phyloP scores from a whole-genome alignment of 2,888 invertebrate genomes.

The Agonopterix arenella region DNA sequence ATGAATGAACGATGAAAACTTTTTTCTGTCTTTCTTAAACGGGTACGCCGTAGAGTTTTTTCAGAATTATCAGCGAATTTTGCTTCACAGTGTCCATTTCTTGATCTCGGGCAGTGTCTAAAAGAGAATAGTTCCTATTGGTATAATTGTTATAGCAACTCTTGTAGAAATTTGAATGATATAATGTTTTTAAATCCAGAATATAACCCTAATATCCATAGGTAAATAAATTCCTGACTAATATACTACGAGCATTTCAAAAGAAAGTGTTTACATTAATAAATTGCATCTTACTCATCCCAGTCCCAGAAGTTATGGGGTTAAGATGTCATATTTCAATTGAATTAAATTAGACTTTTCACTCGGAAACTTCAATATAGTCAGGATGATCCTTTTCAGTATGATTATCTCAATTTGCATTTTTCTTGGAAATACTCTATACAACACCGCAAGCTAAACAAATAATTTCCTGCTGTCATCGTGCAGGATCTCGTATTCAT shows the following conservation, averaged over 20 bases:
- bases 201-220: no score
- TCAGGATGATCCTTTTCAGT: constrained; percentile 62
- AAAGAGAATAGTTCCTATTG: background rate
- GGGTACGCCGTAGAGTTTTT: constrained; percentile 23
- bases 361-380: constrained; percentile 35
- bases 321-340: constrained; percentile 21
- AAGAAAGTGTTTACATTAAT: no score
- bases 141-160: background rate
- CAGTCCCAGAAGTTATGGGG: no score
- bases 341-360: constrained; percentile 21
- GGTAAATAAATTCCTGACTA: no score
- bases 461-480: constrained; percentile 53
- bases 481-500: constrained; percentile 65
- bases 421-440: constrained; percentile 43
- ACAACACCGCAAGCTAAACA: constrained; percentile 57
- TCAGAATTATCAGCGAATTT: constrained; percentile 15
- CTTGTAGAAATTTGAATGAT: no score
- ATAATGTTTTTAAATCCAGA: no score
- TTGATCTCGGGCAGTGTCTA: constrained; percentile 1
- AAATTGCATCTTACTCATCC: no score
- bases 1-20: no score
- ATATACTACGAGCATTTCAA: background rate
- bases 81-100: constrained; percentile 7
- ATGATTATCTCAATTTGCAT: constrained; percentile 62
- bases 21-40: constrained; percentile 16